Evolutionary conservation across 1,140 invertebrate genomes (phyloP), one percentile per base, ranked within the genome.

Genomic region (Hylyphantes graminicola): DNA sequence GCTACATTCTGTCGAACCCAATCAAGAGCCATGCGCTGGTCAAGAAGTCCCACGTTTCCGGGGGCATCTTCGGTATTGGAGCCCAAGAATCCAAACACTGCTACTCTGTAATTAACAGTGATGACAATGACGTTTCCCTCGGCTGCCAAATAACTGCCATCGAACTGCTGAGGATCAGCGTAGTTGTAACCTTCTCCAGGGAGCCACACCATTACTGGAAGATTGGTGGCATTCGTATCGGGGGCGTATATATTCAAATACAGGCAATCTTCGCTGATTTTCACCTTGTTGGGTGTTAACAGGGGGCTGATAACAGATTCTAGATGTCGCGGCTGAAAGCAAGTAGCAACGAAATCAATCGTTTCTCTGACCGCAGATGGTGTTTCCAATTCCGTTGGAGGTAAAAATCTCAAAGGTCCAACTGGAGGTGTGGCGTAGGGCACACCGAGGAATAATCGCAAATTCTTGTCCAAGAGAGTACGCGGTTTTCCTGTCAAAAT

Each of bases 41-140:
- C 97, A 90, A 96, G 92, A 87, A 98, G 90, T 0, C 97, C 97
- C 87, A 93, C 96, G 90, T 99, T 99, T 13, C 97, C 97, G 0
- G 96, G 93, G 1, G 95, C 93, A 88, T 96, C 94, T 7, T 93
- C 92, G 87, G 64, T 74, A 12, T 35, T 11, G 10, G 96, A 93
- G 35, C 94, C 94, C 87, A 98, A 93, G 90, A 97, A 99, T n/a
- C 97, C 97, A 86, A 98, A 93, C 92, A 88, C 86, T 80, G 88
- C 88, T 15, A 90, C 82, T 21, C 90, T 84, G 85, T 90, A 90
- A 64, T 90, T 89, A 15, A 90, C 86, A 11, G 89, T 89, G 4
- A 90, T 87, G 11, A 90, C 88, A 77, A 90, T 88, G 0, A 89
- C 88, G 11, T 88, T 73, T 15, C 87, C 88, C 10, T 86, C 55